A percentile compares a stretch with the other conserved stretches of the same genome.
Evolutionary conservation across 2,797 vertebrate species (phyloP).

Genomic region (Momotus momota): DNA sequence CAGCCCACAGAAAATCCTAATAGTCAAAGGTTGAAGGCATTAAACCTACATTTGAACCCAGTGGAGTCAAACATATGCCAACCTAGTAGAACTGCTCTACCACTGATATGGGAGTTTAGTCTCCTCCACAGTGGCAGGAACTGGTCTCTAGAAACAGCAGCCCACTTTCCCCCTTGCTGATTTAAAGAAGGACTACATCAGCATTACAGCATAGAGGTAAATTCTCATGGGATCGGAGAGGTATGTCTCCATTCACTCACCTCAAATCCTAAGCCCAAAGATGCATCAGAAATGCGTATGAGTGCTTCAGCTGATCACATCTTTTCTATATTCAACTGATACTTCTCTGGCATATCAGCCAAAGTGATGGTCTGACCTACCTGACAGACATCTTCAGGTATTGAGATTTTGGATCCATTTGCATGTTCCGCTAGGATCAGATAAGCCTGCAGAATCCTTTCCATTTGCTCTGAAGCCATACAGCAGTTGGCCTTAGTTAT

Average conservation of each 20-base stretch:
- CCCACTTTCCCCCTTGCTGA: neutral
- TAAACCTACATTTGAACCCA: neutral
- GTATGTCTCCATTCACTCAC: neutral
- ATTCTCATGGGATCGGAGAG: neutral
- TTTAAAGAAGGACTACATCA: neutral
- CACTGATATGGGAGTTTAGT: neutral
- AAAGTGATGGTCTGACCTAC: constrained; percentile 69
- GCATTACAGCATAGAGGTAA: neutral
- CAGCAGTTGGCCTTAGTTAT: constrained; percentile 64
- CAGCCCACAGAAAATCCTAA: neutral
- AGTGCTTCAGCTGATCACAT: neutral
- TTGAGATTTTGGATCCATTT: constrained; percentile 88
- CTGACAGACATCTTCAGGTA: constrained; percentile 85
- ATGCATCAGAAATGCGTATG: fast-evolving
- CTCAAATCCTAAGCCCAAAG: neutral
- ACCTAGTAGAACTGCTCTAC: neutral
- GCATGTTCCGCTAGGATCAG: constrained; percentile 85
- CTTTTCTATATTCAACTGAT: neutral
- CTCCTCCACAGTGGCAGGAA: neutral
- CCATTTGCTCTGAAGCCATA: constrained; percentile 84
- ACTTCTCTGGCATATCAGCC: neutral
- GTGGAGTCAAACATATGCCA: fast-evolving
- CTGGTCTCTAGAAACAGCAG: neutral
- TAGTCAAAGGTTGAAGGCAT: neutral
- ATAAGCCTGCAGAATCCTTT: constrained; percentile 87